Evolutionary conservation across 1,140 invertebrate species (phyloP), one percentile per base, ranked within the genome.

Genomic region (Gonioctena quinquepunctata): DNA sequence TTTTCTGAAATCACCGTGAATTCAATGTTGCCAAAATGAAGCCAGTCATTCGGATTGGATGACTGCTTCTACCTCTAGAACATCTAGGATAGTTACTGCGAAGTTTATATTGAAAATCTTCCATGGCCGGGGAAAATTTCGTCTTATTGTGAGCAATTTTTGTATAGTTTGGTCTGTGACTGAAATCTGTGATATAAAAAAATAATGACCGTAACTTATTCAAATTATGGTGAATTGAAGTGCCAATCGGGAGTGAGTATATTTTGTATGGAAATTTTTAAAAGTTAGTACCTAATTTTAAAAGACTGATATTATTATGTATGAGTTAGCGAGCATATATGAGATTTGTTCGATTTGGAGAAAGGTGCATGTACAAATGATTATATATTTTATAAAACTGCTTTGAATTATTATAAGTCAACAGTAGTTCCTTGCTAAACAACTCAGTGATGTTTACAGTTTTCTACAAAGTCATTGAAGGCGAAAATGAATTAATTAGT

Each of bases 11-110:
- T 62, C 54, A 70, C 73, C 73, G 73, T 75, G 73, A 75, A 75
- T 75, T 75, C 73, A 65, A 22, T 27, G 68, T 75, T 75, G 73
- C 73, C 73, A 75, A 75, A 75, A 42, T 26, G 62, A 66, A 69
- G 21, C 48, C 64, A 61, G 59, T 52, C 27, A 50, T 18, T 18
- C 16, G 67, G 65, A 62, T 42, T 42, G 57, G 33, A 42, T 42
- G 33, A 42, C 50, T 49, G 63, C 64, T 69, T 42, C 48, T 69
- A 59, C 49, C 27, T 67, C 48, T 70, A 52, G 49, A 63, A 66
- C 54, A 57, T 57, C 66, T 60, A 64, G n/a, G 62, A 21, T 50
- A 56, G 19, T 21, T 64, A 52, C 42, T 60, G 60, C 19, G 42
- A 21, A 28, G 13, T 21, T 49, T 18, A 60, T 60, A n/a, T 61